Evolutionary conservation across 2,113 vertebrate species (phyloP).

Genomic region (Pitta sordida): DNA sequence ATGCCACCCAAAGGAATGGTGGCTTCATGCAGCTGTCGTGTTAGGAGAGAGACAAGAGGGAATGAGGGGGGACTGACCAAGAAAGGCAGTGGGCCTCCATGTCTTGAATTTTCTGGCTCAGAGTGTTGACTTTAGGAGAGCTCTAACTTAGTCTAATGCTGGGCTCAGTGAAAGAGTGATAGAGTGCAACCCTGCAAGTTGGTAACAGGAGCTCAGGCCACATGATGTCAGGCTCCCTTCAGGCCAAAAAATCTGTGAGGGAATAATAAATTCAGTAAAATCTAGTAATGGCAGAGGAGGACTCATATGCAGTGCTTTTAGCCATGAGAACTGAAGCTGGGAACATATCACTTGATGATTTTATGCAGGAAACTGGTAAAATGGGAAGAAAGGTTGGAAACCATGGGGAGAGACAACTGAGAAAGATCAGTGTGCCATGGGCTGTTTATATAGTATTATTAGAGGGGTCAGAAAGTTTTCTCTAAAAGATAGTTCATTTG

Average conservation of each 20-base stretch:
- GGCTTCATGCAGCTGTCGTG: not conserved
- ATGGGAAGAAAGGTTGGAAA: not conserved
- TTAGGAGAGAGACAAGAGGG: not conserved
- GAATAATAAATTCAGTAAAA: not conserved
- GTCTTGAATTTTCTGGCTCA: not conserved
- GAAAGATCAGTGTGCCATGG: not conserved
- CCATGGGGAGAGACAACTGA: not conserved
- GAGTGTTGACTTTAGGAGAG: not conserved
- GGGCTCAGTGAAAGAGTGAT: not conserved
- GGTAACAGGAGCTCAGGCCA: not conserved
- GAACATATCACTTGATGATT: not conserved
- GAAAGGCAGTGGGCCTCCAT: not conserved
- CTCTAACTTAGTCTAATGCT: not conserved
- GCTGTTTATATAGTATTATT: not conserved
- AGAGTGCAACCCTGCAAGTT: not conserved
- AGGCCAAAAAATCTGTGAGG: not conserved
- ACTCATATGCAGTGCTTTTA: not conserved
- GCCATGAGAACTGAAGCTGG: not conserved
- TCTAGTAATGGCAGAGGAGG: not conserved
- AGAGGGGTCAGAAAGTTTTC: not conserved
- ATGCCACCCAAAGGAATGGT: not conserved
- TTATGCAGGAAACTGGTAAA: not conserved
- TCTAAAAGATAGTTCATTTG: not conserved
- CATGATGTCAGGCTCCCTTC: not conserved
- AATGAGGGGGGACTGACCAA: not conserved